Percentiles rank a stretch among this genome's conserved stretches.
These are phyloP conservation scores for Catalaphyllia jardinei DNA, from an alignment of 64 coral and sea anemone genomes.

Conservation along the genomic window DNA sequence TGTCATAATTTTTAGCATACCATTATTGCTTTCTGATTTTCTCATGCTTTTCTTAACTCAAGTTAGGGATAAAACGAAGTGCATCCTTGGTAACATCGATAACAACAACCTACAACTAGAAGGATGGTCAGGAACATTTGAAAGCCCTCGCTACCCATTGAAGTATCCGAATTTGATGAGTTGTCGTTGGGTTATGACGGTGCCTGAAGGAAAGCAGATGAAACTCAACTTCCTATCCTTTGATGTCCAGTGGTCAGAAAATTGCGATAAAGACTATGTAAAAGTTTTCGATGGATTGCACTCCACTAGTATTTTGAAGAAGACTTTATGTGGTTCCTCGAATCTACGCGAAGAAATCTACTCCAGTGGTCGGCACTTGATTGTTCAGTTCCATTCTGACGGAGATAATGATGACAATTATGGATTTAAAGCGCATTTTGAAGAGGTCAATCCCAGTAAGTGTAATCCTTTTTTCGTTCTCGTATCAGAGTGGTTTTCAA, in stretches of 20 bases:
- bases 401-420: neutral
- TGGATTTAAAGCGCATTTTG: conserved; percentile 41
- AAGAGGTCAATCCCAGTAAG: conserved; percentile 19
- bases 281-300: conserved; percentile 27
- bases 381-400: conserved; percentile 58
- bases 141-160: conserved; percentile 42
- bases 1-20: neutral
- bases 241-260: neutral
- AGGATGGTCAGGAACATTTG: conserved; percentile 6
- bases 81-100: neutral
- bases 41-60: neutral
- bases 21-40: neutral
- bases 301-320: neutral
- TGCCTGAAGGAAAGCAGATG: conserved; percentile 20
- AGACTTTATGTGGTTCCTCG: conserved; percentile 16
- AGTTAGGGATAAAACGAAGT: neutral
- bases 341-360: neutral
- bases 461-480: neutral
- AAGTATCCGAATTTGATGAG: conserved; percentile 45
- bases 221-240: conserved; percentile 40
- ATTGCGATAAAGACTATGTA: conserved; percentile 29
- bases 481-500: too few species aligned
- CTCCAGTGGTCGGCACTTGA: conserved; percentile 32
- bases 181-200: conserved; percentile 56
- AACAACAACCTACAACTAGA: conserved; percentile 17